Percentiles rank a stretch among this genome's conserved stretches.
Evolutionary conservation across 2,797 vertebrate genomes (phyloP).

Genomic region (Falco biarmicus): DNA sequence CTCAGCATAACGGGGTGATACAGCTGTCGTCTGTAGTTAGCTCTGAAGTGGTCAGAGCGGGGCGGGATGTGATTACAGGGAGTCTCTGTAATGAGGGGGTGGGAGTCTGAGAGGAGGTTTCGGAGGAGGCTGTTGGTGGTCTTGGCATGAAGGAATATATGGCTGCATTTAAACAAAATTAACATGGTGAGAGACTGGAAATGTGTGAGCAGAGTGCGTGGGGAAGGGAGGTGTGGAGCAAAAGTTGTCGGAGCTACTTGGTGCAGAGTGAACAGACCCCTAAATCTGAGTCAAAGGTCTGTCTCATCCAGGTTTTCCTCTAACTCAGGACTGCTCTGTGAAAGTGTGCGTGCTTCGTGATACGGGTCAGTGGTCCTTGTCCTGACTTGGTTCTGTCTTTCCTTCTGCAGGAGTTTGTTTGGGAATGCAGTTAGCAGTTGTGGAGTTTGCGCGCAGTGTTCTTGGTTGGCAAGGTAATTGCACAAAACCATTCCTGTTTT

Average conservation of each 20-base stretch:
- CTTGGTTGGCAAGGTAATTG: constrained; percentile 91
- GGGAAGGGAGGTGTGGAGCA: neutral
- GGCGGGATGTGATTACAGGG: neutral
- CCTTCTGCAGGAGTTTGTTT: constrained; percentile 87
- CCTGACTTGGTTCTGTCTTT: neutral
- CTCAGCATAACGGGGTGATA: neutral
- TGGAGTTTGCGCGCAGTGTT: constrained; percentile 90
- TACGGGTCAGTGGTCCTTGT: neutral
- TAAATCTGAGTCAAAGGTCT: neutral
- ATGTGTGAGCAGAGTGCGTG: neutral
- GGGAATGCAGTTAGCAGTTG: constrained; percentile 96
- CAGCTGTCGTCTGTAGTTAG: neutral
- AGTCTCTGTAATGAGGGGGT: neutral
- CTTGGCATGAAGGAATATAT: accelerated
- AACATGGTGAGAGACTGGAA: neutral
- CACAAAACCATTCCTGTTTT: neutral
- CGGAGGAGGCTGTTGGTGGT: neutral
- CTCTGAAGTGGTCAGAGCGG: neutral
- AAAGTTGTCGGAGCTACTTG: neutral
- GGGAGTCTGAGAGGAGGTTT: neutral
- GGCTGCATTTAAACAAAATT: neutral
- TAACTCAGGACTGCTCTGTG: neutral
- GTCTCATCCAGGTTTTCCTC: neutral
- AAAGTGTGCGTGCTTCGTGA: neutral
- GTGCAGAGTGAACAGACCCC: neutral